Conservation (phyloP, 2,113 vertebrate genomes). For the Cairina moschata region DNA sequence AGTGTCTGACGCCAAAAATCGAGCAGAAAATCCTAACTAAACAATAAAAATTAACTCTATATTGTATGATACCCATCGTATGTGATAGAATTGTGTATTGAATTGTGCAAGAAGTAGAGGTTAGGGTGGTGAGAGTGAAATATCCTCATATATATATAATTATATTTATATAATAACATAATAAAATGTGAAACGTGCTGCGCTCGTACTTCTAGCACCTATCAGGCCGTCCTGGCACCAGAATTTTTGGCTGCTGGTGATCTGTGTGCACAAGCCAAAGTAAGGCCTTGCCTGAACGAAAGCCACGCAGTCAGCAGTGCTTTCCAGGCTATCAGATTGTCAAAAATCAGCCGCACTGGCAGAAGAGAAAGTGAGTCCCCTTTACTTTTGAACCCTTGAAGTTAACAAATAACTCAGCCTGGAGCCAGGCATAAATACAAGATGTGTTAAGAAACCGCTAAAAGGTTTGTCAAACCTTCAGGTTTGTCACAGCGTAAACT, state of each 20-base stretch:
- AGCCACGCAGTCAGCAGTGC: accelerated
- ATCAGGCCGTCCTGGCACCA: accelerated
- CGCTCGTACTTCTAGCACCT: neutral
- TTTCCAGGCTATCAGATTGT: neutral
- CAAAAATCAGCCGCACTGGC: accelerated
- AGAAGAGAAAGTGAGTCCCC: neutral
- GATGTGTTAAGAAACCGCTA: neutral
- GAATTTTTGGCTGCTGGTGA: neutral
- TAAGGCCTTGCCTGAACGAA: accelerated
- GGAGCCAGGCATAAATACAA: neutral
- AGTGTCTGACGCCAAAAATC: accelerated
- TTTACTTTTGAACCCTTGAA: neutral
- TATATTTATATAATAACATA: no score
- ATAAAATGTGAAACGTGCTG: neutral
- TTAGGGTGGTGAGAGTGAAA: neutral
- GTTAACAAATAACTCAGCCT: neutral
- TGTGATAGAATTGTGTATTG: neutral
- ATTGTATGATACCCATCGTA: no score
- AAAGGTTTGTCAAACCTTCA: no score
- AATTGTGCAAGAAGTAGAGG: neutral
- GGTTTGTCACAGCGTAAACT: neutral
- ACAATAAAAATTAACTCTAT: neutral
- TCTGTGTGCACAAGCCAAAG: accelerated
- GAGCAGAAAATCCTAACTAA: neutral
- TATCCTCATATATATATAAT: neutral